A percentile compares a stretch with the other conserved stretches of the same genome.
Conservation (phyloP, 1,140 invertebrate genomes). For the Phymorhynchus buccinoides region DNA sequence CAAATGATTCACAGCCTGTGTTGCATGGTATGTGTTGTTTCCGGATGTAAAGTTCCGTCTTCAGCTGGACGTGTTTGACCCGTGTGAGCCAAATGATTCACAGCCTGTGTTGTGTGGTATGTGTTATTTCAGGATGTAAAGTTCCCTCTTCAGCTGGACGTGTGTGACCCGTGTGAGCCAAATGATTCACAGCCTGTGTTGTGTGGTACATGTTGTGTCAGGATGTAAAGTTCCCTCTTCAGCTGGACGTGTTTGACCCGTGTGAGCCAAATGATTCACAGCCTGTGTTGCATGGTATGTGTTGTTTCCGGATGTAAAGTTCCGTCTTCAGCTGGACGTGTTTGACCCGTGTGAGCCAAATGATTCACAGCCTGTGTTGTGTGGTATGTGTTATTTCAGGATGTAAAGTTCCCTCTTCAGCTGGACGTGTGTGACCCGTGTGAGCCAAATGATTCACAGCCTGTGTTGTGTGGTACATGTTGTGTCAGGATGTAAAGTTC, state of each 20-base stretch:
- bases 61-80: constrained; percentile 94
- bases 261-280: no score
- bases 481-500: background rate
- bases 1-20: no score
- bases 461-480: background rate
- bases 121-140: constrained; percentile 88
- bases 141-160: constrained; percentile 95
- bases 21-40: constrained; percentile 86
- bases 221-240: constrained; percentile 97
- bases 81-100: constrained; percentile 93
- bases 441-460: background rate
- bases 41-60: constrained; percentile 97
- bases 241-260: constrained; percentile 95
- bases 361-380: no score
- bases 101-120: no score
- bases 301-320: no score
- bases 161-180: constrained; percentile 94
- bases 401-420: background rate
- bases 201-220: constrained; percentile 85
- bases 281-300: no score
- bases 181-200: no score
- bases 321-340: constrained; percentile 94
- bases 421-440: constrained; percentile 3
- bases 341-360: no score
- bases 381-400: background rate